phyloP scores from a whole-genome alignment of 2,113 vertebrate genomes.

The Caretta caretta region DNA sequence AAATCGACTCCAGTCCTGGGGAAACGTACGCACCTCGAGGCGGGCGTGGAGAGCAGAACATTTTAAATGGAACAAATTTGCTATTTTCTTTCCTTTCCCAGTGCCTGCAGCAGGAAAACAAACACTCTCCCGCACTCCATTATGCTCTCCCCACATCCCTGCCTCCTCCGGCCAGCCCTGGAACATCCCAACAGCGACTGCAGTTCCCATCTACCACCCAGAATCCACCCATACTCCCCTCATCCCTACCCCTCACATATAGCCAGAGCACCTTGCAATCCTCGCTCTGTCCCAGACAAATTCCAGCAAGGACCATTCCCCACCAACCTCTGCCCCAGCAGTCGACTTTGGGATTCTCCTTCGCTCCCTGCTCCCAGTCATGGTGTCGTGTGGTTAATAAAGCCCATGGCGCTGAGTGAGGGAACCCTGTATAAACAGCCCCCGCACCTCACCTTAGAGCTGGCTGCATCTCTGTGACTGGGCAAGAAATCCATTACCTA shows the following conservation, averaged over 20 bases:
- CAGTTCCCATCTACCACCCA: background rate
- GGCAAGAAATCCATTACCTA: background rate
- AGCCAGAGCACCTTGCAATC: background rate
- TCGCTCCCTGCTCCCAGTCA: background rate
- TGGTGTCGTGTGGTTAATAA: background rate
- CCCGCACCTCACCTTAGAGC: background rate
- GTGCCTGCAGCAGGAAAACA: background rate
- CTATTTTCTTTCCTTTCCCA: background rate
- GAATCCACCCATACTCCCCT: background rate
- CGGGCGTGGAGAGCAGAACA: background rate
- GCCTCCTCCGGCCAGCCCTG: background rate
- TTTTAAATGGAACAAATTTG: conserved; percentile 6
- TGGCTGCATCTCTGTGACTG: background rate
- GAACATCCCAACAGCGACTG: rapidly evolving
- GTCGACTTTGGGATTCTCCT: background rate
- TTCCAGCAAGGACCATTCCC: background rate
- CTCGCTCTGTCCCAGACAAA: background rate
- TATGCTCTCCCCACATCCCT: background rate
- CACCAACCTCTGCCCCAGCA: background rate
- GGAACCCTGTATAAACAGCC: background rate
- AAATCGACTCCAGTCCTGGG: background rate
- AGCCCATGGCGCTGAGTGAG: background rate
- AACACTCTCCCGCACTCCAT: background rate
- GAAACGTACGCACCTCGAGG: background rate
- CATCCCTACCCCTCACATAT: background rate